Percentiles rank a stretch among this genome's conserved stretches.
These are phyloP conservation scores for Corapipo altera DNA, from an alignment of 2,113 vertebrate species.

Conservation along the genomic window DNA sequence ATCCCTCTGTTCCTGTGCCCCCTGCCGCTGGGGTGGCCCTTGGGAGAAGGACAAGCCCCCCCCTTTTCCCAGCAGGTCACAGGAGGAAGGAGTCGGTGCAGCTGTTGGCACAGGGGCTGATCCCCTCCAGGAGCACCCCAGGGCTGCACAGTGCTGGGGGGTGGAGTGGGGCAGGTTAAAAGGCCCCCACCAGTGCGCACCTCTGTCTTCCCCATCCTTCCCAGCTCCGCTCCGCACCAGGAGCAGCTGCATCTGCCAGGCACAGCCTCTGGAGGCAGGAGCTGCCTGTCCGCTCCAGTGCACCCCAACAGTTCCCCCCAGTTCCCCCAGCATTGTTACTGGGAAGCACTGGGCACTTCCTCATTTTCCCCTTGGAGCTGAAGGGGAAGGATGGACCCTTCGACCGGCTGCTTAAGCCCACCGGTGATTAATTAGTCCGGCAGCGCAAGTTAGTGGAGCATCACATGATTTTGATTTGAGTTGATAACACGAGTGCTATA, in stretches of 20 bases:
- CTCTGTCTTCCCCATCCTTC: neutral
- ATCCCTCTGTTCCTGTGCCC: neutral
- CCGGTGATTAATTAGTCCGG: neutral
- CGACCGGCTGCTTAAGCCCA: rapidly evolving
- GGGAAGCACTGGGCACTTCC: neutral
- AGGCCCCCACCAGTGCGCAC: neutral
- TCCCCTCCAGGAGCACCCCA: neutral
- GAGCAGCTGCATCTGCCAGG: neutral
- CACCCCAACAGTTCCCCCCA: neutral
- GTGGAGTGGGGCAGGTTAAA: neutral
- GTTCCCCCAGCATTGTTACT: neutral
- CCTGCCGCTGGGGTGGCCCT: no score
- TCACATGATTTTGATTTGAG: slow-evolving; percentile 43
- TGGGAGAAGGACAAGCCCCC: neutral
- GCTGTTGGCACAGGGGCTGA: neutral
- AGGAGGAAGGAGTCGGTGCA: neutral
- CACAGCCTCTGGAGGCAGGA: neutral
- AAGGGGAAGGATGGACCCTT: neutral
- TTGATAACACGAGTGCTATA: slow-evolving; percentile 9
- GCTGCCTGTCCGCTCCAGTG: neutral
- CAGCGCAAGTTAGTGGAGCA: neutral
- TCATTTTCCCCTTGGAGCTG: neutral
- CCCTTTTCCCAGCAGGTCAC: rapidly evolving
- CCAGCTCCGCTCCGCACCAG: neutral
- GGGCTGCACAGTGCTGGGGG: neutral